Base-by-base conservation (phyloP, 2,113 vertebrate genomes). In the Pelecanoides urinatrix region DNA sequence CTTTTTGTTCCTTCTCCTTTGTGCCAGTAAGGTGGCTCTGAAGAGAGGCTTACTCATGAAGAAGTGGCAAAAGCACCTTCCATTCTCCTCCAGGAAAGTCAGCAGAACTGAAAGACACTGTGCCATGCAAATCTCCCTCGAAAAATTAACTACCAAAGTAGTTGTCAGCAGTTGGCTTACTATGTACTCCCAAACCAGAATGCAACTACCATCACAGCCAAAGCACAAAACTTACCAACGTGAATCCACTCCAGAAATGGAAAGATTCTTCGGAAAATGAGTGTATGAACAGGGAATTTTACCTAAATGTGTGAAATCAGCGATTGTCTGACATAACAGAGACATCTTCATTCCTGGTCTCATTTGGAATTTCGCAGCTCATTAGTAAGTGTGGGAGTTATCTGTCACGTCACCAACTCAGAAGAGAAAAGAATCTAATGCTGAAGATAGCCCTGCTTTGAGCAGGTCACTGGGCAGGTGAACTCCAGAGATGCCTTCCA, bases 371-470 rank as follows among this genome's bases (percentile, higher is more conserved):
- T 73, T 63, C 2, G 2, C 68, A 74, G 77, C 32, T 66, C 8
- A 27, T 67, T 42, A 56, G 11, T 36, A 36, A 42, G 38, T 16
- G 12, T 29, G 23, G 38, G 34, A 78, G 38, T 71, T 52, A 62
- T 18, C 40, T 38, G 34, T 21, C 3, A 0, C 2, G 0, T 50
- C 72, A 25, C 17, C 16, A 40, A n/a, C 23, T 40, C 4, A 1
- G 34, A 79, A 55, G 29, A 79, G 56, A 75, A 65, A 38, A 18
- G 34, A 62, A 72, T 25, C 56, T n/a, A 53, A 38, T 2, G 22
- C 27, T 38, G 74, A 44, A 15, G 40, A 38, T 3, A 53, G 56
- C 26, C 27, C 20, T 4, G 21, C 38, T 36, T 25, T 18, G 73
- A 52, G 53, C 36, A 12, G 16, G 32, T 22, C 47, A 44, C 55